A percentile compares a stretch with the other conserved stretches of the same genome.
Evolutionary conservation across 2,888 invertebrate genomes (phyloP).

Genomic region (Agrilus cyanescens): DNA sequence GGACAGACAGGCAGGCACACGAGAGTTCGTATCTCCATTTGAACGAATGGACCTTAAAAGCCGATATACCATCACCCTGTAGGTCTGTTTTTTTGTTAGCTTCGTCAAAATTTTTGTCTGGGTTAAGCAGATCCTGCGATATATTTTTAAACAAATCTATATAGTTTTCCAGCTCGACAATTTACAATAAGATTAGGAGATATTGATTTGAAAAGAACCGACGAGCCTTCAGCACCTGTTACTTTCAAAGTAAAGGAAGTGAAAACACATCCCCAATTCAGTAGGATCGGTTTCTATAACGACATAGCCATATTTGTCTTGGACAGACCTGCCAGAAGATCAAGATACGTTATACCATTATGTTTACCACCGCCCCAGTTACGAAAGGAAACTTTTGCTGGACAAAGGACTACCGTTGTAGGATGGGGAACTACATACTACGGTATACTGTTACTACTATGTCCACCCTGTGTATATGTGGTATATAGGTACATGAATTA

Average conservation of each 20-base stretch:
- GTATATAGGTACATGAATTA: background rate
- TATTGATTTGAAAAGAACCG: conserved; percentile 71
- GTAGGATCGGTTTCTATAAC: conserved; percentile 85
- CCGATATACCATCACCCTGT: too few species aligned
- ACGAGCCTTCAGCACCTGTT: conserved; percentile 74
- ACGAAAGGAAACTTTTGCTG: conserved; percentile 52
- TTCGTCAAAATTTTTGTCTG: too few species aligned
- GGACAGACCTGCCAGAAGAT: conserved; percentile 62
- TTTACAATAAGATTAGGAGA: conserved; percentile 84
- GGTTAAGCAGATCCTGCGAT: too few species aligned
- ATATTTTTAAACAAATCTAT: conserved; percentile 8
- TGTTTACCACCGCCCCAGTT: conserved; percentile 61
- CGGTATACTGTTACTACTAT: conserved; percentile 36
- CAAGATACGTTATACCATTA: conserved; percentile 77
- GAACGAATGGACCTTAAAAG: too few species aligned
- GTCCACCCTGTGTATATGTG: background rate
- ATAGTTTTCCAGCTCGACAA: conserved; percentile 75
- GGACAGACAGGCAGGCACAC: too few species aligned
- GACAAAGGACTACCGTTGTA: conserved; percentile 72
- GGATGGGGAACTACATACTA: conserved; percentile 90
- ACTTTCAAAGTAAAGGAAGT: conserved; percentile 69
- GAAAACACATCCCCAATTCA: conserved; percentile 74
- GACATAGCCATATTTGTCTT: conserved; percentile 81
- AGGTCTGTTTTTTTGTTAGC: too few species aligned
- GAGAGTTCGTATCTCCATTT: too few species aligned